A percentile compares a stretch with the other conserved stretches of the same genome.
phyloP scores from a whole-genome alignment of 2,888 invertebrate genomes.

The Emmelina monodactyla region DNA sequence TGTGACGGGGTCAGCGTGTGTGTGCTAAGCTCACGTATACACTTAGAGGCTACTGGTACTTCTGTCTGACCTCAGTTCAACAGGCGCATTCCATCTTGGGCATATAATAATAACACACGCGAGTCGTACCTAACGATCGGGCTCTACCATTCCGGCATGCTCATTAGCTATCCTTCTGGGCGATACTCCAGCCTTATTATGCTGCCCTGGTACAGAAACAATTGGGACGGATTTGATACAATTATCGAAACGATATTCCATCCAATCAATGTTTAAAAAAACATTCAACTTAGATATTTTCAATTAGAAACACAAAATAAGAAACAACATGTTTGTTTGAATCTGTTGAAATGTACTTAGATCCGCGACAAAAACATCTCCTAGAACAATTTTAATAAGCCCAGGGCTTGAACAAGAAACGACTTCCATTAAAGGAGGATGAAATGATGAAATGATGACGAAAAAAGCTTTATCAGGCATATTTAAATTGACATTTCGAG shows the following conservation, averaged over 20 bases:
- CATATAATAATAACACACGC: slow-evolving; percentile 61
- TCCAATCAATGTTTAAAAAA: background rate
- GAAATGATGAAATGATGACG: no score
- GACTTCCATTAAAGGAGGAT: background rate
- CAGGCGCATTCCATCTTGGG: slow-evolving; percentile 55
- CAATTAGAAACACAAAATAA: no score
- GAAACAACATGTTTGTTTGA: no score
- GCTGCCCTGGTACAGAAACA: slow-evolving; percentile 25
- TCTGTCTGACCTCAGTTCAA: slow-evolving; percentile 47
- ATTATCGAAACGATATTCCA: slow-evolving; percentile 9
- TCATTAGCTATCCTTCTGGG: slow-evolving; percentile 48
- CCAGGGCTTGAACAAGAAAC: background rate
- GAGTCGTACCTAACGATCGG: slow-evolving; percentile 42
- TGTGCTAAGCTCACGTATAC: slow-evolving; percentile 23
- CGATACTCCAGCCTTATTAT: slow-evolving; percentile 33
- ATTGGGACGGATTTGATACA: no score
- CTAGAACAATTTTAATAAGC: background rate
- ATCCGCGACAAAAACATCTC: slow-evolving; percentile 4
- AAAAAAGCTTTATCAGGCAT: slow-evolving; percentile 1
- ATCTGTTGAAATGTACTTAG: no score
- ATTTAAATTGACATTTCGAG: background rate
- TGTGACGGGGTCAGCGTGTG: slow-evolving; percentile 11
- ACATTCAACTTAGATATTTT: background rate
- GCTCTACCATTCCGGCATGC: slow-evolving; percentile 34
- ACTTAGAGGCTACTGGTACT: slow-evolving; percentile 43